phyloP scores from a whole-genome alignment of 2,888 invertebrate genomes.

The Tenthredo mesomela region DNA sequence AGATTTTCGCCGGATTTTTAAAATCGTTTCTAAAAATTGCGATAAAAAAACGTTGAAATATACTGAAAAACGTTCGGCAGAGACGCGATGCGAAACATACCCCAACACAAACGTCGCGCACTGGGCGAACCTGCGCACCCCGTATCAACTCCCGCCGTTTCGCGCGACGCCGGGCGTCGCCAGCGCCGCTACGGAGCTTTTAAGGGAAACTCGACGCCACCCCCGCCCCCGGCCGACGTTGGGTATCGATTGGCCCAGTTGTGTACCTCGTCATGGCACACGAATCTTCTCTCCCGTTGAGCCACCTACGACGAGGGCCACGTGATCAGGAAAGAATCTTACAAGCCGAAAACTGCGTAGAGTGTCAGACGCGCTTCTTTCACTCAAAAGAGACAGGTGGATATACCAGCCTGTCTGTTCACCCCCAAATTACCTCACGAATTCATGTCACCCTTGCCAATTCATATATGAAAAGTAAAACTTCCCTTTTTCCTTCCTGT shows the following conservation, averaged over 20 bases:
- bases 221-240: constrained; percentile 39
- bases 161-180: constrained; percentile 55
- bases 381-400: constrained; percentile 13
- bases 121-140: constrained; percentile 57
- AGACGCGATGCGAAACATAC: constrained; percentile 41
- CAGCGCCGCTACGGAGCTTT: constrained; percentile 55
- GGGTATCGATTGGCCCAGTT: constrained; percentile 74
- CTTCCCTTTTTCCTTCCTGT: neutral
- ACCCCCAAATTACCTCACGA: neutral
- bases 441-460: constrained; percentile 24
- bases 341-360: neutral
- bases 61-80: constrained; percentile 15
- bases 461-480: constrained; percentile 5
- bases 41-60: neutral
- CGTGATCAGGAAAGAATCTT: constrained; percentile 36
- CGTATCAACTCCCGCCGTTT: constrained; percentile 59
- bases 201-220: constrained; percentile 47
- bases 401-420: neutral
- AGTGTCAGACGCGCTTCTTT: neutral
- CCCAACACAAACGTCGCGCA: constrained; percentile 40
- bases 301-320: constrained; percentile 21
- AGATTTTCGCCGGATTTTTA: neutral
- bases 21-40: neutral
- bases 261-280: constrained; percentile 70
- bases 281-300: constrained; percentile 31